Evolutionary conservation across 2,797 vertebrate genomes (phyloP), one percentile per base, ranked within the genome.

Genomic region (Macropus fuliginosus): DNA sequence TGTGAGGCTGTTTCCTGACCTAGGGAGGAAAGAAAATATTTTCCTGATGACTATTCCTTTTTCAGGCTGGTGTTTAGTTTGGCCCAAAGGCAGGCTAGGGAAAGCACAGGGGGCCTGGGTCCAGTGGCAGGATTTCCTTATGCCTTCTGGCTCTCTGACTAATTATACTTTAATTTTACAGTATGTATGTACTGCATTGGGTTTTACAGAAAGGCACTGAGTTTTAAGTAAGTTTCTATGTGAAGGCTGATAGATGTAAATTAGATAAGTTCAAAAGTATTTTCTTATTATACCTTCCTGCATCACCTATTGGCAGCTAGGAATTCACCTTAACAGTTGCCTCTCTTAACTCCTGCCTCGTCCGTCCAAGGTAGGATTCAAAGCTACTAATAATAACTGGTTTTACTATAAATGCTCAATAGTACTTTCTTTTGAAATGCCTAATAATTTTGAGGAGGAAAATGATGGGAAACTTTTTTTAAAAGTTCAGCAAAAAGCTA

Each of bases 1-100:
- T 97, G 98, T 98, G 96, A 98, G 96, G 94, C 93, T 31, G 92
- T 94, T 98, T 98, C 98, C 98, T 97, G 98, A 97, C 92, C 95
- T 90, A 55, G 92, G 91, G 94, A 98, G 98, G 96, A 98, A 98
- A 97, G 91, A 98, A 97, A 98, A 98, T 97, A 98, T 98, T 98
- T 98, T 97, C 97, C 95, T 52, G 95, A 95, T 96, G 98, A 98
- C 97, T 92, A 93, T 46, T 95, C 96, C 96, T 95, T 94, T 98
- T 98, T 98, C 95, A 97, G 98, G 97, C 59, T 28, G 0, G 56
- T 93, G 89, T 95, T 95, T 94, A 91, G 95, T 93, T 94, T 96
- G 96, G 96, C 94, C 91, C 92, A 93, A 92, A 96, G 57, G 93
- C 54, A 62, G 40, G 81, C 14, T 10, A 54, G 96, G n/a, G 92